These are phyloP conservation scores for Hydraecia micacea DNA, from an alignment of 2,888 invertebrate genomes.

Conservation along the genomic window DNA sequence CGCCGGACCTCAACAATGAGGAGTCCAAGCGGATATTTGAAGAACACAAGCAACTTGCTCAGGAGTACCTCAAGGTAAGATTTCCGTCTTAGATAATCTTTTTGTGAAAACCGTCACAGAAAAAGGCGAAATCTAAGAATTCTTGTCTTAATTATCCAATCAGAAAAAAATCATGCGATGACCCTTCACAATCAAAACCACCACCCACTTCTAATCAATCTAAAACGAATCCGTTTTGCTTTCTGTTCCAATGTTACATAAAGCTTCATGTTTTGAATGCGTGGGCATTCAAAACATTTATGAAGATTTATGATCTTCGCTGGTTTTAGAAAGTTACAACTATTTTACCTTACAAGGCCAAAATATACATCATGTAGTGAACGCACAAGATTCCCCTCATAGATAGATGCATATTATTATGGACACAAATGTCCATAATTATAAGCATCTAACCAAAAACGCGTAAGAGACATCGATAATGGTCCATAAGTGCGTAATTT, in stretches of 20 bases:
- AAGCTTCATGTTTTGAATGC: not conserved
- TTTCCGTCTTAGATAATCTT: not conserved
- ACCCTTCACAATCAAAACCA: not conserved
- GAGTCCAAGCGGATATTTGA: slow-evolving; percentile 96
- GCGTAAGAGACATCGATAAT: not conserved
- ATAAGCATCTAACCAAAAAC: not conserved
- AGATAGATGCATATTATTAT: too few species aligned
- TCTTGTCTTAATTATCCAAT: not conserved
- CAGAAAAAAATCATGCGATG: not conserved
- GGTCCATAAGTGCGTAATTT: not conserved
- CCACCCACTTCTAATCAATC: not conserved
- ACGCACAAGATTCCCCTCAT: not conserved
- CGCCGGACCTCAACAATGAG: slow-evolving; percentile 94
- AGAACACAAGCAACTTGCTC: slow-evolving; percentile 96
- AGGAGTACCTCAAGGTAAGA: slow-evolving; percentile 95
- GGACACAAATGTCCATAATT: not conserved
- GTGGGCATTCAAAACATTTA: too few species aligned
- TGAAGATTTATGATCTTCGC: too few species aligned
- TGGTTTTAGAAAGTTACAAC: too few species aligned
- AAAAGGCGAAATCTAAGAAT: not conserved
- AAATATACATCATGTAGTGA: not conserved
- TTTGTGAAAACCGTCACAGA: not conserved
- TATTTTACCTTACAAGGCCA: not conserved
- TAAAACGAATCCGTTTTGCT: not conserved
- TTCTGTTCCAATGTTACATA: slow-evolving; percentile 12